Evolutionary conservation across 2,797 vertebrate genomes (phyloP), one percentile per base, ranked within the genome.

Genomic region (Apodemus agrarius): DNA sequence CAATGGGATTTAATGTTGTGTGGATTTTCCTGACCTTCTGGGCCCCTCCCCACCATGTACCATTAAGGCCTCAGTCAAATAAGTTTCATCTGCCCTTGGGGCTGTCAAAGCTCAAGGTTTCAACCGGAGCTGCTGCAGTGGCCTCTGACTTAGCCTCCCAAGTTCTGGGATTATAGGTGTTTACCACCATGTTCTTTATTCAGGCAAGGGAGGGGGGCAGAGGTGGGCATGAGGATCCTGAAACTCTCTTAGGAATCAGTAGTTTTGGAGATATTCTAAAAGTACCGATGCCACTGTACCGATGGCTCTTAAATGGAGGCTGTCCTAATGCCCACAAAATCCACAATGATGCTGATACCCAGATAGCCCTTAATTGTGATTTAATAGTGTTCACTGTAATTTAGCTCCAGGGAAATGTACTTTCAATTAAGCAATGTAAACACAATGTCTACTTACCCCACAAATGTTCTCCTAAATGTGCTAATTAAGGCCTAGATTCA

Each of bases 381-480:
- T 98, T 98, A 98, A 98, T 97, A 97, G 97, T 93, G 97, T 89
- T 96, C 79, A 82, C 95, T 96, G 90, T 97, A 97, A 98, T 98
- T 97, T 98, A 96, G 91, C 98, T 97, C 89, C 95, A 89, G 96
- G 97, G 98, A 97, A 97, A 97, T 97, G 96, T 57, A 74, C 95
- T 98, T 98, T 97, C 98, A 98, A 98, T 98, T 98, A 98, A 91
- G 81, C 95, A 97, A 1, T 97, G 91, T 97, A 98, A 98, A 98
- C 95, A 98, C 74, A 85, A 87, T 93, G 92, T 97, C 96, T 97
- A 90, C 95, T 98, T 97, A 96, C 82, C 97, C 94, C 92, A 95
- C 95, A 96, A 98, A 96, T 24, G 94, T 97, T 97, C 96, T 97
- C 95, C 97, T 98, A 46, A 96, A 98, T 92, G 93, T 97, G 94